Evolutionary conservation across 2,797 vertebrate genomes (phyloP), one percentile per base, ranked within the genome.

Genomic region (Anolis apletophallus): DNA sequence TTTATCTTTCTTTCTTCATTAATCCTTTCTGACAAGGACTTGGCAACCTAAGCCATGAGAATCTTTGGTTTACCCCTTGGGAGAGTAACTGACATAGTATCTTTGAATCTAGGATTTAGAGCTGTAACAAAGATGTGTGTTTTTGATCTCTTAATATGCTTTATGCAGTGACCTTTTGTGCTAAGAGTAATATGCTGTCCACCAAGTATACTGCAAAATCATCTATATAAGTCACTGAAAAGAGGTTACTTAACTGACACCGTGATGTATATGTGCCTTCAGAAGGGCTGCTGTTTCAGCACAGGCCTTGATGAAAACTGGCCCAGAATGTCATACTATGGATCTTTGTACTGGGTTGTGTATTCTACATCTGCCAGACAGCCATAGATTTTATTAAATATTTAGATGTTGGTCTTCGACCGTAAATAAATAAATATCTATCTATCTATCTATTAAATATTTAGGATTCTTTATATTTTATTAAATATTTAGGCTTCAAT

Each of bases 21-120:
- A 88, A 91, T 87, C 52, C 61, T 90, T 54, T 88, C 76, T 87
- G 85, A 89, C 80, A 88, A 52, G 34, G 69, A 89, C 26, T 9
- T 85, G 61, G 81, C 78, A 87, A 64, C n/a, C 32, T 91, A 94
- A 92, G 59, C 59, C 81, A 80, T 11, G 87, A 46, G 26, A 89
- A 90, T 69, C 14, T 87, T 71, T 80, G 54, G 32, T 88, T 32
- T 77, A 85, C 85, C 88, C 0, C 0, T 26, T 32, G 77, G 79
- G 88, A 94, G 26, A 29, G 2, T 88, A 86, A 29, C 23, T 85
- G 75, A 11, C 14, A 88, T 40, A 26, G 57, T 82, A 75, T 17
- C 1, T 54, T 75, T n/a, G 23, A 91, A 67, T 10, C 84, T 78
- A 83, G n/a, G 2, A 74, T 88, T 90, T 89, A 86, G 81, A 90